A percentile compares a stretch with the other conserved stretches of the same genome.
Evolutionary conservation across 1,140 invertebrate genomes (phyloP).

Genomic region (Harpegnathos saltator): DNA sequence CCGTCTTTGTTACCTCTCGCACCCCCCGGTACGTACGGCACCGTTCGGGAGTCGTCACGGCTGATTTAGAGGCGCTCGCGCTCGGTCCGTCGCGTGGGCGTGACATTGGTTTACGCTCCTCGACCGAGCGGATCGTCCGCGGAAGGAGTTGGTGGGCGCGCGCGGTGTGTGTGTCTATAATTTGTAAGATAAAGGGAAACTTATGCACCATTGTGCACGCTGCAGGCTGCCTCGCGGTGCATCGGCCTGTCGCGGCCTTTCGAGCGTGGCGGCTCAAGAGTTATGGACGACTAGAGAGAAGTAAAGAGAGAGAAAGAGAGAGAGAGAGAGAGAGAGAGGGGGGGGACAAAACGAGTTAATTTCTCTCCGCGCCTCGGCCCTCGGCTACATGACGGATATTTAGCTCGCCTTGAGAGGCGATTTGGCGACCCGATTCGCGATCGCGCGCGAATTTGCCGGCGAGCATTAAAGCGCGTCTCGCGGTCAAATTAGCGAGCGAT

Average conservation of each 20-base stretch:
- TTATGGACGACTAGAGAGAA: not conserved
- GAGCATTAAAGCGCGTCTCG: too few species aligned
- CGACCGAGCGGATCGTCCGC: constrained; percentile 19
- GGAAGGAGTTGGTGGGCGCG: constrained; percentile 10
- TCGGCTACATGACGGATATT: constrained; percentile 6
- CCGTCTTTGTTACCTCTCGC: constrained; percentile 4
- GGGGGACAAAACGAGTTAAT: not conserved
- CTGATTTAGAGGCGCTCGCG: constrained; percentile 58
- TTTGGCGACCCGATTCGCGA: not conserved
- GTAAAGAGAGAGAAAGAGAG: too few species aligned
- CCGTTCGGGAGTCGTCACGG: constrained; percentile 13
- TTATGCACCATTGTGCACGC: not conserved
- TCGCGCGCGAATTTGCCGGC: too few species aligned
- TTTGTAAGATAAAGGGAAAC: constrained; percentile 36
- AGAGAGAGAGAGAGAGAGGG: too few species aligned
- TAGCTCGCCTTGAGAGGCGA: not conserved
- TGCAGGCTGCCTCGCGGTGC: too few species aligned
- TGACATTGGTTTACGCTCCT: constrained; percentile 53
- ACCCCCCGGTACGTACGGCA: constrained; percentile 13
- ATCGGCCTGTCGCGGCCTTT: not conserved
- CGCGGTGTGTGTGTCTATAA: constrained; percentile 43
- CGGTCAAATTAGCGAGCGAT: too few species aligned
- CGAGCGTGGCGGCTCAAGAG: not conserved
- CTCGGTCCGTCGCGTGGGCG: constrained; percentile 31
- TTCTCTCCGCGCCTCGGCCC: too few species aligned